Conservation (phyloP, 2,113 vertebrate species). For the Sturnus vulgaris region DNA sequence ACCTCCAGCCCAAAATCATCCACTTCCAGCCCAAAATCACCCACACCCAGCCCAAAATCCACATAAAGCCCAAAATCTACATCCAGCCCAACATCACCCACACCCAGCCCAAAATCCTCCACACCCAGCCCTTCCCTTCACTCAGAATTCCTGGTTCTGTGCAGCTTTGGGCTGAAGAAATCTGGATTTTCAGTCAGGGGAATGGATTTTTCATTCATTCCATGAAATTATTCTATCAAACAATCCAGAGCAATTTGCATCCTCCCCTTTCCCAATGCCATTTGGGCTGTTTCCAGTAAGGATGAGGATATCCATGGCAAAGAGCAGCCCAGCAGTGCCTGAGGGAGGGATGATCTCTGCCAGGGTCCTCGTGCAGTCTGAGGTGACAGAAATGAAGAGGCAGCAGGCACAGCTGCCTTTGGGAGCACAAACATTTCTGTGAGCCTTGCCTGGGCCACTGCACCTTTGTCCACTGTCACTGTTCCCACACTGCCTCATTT, state of each 20-base stretch:
- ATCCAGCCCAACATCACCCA: rapidly evolving
- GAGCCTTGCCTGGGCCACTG: not conserved
- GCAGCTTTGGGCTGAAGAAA: not conserved
- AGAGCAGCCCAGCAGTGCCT: not conserved
- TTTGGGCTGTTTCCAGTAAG: not conserved
- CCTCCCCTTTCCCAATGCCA: not conserved
- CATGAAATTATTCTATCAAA: not conserved
- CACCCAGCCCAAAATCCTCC: not conserved
- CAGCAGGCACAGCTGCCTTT: not conserved
- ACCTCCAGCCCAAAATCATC: not conserved
- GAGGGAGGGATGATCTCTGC: not conserved
- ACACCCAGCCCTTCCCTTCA: not conserved
- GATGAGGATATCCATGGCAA: not conserved
- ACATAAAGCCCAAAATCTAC: too few relatives aligned
- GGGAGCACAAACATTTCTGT: not conserved
- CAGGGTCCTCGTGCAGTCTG: not conserved
- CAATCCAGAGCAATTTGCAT: not conserved
- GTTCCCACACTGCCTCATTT: not conserved
- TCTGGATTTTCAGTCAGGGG: not conserved
- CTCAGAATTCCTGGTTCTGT: not conserved
- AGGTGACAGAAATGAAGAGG: not conserved
- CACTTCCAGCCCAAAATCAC: too few relatives aligned
- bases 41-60: not conserved
- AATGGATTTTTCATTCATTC: not conserved
- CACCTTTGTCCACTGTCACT: rapidly evolving